Evolutionary conservation across 1,140 invertebrate species (phyloP), one percentile per base, ranked within the genome.

Genomic region (Heliconius eleuchia): DNA sequence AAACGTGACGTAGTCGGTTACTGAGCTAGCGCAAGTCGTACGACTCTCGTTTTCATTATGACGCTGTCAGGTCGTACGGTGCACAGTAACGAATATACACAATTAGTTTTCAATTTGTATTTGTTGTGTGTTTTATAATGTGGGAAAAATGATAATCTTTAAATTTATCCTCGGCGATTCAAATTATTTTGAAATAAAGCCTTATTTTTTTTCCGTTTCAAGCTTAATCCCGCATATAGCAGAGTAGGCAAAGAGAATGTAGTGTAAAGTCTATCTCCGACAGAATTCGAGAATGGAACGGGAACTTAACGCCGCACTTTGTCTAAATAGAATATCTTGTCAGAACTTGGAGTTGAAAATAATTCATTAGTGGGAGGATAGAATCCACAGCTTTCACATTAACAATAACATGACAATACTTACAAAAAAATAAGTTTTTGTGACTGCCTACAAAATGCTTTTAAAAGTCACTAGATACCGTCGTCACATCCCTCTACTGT

Each of bases 1-100:
- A 66, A 66, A 66, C 11, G 11, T 66, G 60, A 66, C 4, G 60
- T 66, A 66, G 30, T 30, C 60, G 60, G 60, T 66, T 66, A 66
- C 60, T 66, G 60, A 66, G 27, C 60, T 66, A 66, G 23, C 27
- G 23, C 60, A 66, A 66, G 60, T 57, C 7, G n/a, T 30, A 66
- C n/a, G 55, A 60, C 60, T 66, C 27, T 66, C 60, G 60, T 66
- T 66, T 66, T 66, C 60, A 30, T 27, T 30, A 66, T 3, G 27
- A 30, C 27, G 60, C n/a, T 16, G 60, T 30, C 16, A 66, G 60
- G 60, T 66, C 60, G 13, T 27, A 27, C 11, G 23, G 30, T 23
- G 55, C 6, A 30, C n/a, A 27, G 1, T 27, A 66, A 66, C 60
- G 60, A 30, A 66, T 30, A 66, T 4, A 66, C 7, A 60, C n/a